Conservation (phyloP, 1,140 invertebrate species). For the Aricia agestis region DNA sequence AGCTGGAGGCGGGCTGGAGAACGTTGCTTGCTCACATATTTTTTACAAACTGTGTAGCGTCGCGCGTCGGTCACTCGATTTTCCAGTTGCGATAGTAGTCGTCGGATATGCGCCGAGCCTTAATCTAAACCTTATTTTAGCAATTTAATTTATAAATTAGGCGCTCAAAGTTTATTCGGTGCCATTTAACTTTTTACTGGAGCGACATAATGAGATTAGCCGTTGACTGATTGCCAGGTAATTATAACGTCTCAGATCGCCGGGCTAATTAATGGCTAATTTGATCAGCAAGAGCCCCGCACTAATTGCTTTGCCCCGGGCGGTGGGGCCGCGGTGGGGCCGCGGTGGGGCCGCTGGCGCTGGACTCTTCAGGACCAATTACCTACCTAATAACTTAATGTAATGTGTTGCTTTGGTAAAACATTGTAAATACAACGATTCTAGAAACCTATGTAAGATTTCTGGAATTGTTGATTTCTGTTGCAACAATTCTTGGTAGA, state of each 20-base stretch:
- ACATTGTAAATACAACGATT: too few relatives aligned
- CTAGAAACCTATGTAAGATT: too few relatives aligned
- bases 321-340: neutral
- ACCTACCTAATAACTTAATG: neutral
- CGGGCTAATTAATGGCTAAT: slow-evolving; percentile 11
- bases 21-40: too few relatives aligned
- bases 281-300: neutral
- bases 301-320: neutral
- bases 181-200: slow-evolving; percentile 4
- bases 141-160: neutral
- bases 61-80: too few relatives aligned
- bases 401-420: neutral
- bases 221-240: slow-evolving; percentile 11
- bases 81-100: too few relatives aligned
- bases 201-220: slow-evolving; percentile 12
- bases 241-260: slow-evolving; percentile 18
- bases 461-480: too few relatives aligned
- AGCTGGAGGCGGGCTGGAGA: too few relatives aligned
- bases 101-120: too few relatives aligned
- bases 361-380: neutral
- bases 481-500: too few relatives aligned
- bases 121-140: neutral
- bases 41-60: too few relatives aligned
- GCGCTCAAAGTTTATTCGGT: neutral
- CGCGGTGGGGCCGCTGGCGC: neutral